Percentiles rank a stretch among this genome's conserved stretches.
These are phyloP conservation scores for Chauna torquata DNA, from an alignment of 2,113 vertebrate species.

Conservation along the genomic window DNA sequence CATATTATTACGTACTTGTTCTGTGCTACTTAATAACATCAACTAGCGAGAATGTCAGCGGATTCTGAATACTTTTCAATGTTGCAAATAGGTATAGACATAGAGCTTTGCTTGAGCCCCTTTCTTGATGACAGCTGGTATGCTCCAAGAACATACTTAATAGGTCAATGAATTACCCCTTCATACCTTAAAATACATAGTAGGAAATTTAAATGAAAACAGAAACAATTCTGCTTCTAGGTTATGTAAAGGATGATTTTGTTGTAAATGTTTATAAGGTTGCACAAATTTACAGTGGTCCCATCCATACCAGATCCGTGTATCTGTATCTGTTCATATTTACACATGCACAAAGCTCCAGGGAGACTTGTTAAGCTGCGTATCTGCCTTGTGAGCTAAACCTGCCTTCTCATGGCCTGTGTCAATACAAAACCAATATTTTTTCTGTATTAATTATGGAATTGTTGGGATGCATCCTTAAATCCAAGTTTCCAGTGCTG, in stretches of 20 bases:
- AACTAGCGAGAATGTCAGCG: fast-evolving
- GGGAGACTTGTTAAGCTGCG: neutral
- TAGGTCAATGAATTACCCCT: neutral
- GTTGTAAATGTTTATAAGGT: neutral
- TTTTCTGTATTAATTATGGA: neutral
- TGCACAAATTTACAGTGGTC: neutral
- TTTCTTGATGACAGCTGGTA: neutral
- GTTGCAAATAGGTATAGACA: neutral
- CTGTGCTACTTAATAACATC: neutral
- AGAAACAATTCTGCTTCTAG: neutral
- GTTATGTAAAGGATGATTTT: neutral
- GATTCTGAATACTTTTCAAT: neutral
- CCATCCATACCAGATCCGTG: neutral
- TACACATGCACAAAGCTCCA: neutral
- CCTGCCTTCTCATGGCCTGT: neutral
- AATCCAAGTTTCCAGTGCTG: neutral
- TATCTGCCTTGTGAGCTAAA: neutral
- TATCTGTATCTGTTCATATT: neutral
- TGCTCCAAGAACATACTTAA: neutral
- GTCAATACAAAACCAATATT: neutral
- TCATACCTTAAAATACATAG: neutral
- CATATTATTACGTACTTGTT: neutral
- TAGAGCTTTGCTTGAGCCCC: neutral
- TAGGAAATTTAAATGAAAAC: neutral
- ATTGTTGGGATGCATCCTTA: neutral